phyloP scores from a whole-genome alignment of 2,113 vertebrate genomes.

The Cyprinus carpio region DNA sequence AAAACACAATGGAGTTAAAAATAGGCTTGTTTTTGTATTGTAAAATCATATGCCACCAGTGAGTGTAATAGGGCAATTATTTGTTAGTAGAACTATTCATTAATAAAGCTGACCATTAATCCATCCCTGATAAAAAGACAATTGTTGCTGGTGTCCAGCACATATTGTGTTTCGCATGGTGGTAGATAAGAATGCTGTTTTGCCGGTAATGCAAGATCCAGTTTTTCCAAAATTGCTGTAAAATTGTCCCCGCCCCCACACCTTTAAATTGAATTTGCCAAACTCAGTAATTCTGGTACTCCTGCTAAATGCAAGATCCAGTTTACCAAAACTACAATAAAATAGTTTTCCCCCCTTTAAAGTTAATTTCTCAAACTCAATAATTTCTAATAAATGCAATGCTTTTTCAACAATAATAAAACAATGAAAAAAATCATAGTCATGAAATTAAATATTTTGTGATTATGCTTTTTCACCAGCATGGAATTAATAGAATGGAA shows the following conservation, averaged over 20 bases:
- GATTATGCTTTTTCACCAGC: background rate
- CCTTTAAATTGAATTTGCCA: too few relatives aligned
- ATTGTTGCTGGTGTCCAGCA: background rate
- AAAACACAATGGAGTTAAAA: slow-evolving; percentile 39
- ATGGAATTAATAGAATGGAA: too few relatives aligned
- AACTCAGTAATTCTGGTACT: too few relatives aligned
- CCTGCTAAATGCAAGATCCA: too few relatives aligned
- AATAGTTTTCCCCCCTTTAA: background rate
- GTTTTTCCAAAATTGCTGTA: background rate
- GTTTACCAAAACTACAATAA: too few relatives aligned
- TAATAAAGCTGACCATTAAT: background rate
- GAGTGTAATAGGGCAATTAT: background rate
- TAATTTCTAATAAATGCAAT: background rate
- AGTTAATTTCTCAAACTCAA: too few relatives aligned
- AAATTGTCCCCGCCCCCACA: background rate
- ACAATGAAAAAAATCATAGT: background rate
- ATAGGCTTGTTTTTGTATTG: slow-evolving; percentile 1
- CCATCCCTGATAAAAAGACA: background rate
- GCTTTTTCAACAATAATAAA: background rate
- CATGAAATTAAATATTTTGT: background rate
- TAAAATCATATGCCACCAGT: background rate
- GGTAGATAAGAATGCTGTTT: background rate
- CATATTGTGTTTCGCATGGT: background rate
- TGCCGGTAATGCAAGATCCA: background rate
- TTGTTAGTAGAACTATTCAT: background rate